phyloP scores from a whole-genome alignment of 2,113 vertebrate genomes.

The Gila orcuttii region DNA sequence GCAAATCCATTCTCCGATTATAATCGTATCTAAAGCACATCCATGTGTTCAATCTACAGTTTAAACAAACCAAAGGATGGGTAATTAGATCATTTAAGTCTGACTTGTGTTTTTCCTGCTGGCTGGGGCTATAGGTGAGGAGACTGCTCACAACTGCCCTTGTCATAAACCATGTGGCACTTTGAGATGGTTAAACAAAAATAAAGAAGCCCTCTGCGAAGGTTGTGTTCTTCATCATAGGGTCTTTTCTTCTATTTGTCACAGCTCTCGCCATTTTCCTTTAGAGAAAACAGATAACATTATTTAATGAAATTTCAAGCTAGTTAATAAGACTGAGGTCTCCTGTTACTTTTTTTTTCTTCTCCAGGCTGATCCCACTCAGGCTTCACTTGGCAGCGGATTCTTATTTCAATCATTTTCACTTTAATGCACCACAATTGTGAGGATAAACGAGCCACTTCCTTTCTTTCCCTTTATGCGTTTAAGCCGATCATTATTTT shows the following conservation, averaged over 20 bases:
- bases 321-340: conserved; percentile 53
- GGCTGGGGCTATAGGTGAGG: conserved; percentile 49
- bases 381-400: conserved; percentile 44
- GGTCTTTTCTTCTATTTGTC: conserved; percentile 51
- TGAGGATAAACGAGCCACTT: not conserved
- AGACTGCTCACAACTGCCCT: conserved; percentile 42
- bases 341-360: conserved; percentile 3
- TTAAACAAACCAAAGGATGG: conserved; percentile 59
- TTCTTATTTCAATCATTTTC: conserved; percentile 50
- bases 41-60: conserved; percentile 31
- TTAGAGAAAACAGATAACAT: conserved; percentile 57
- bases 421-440: conserved; percentile 39
- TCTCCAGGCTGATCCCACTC: conserved; percentile 26
- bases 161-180: conserved; percentile 61
- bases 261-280: conserved; percentile 37
- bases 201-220: conserved; percentile 42
- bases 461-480: conserved; percentile 20
- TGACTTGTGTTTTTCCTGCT: conserved; percentile 58
- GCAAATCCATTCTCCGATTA: not conserved
- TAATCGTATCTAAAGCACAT: conserved; percentile 13
- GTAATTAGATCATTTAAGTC: conserved; percentile 74
- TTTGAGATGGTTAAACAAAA: conserved; percentile 55
- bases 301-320: conserved; percentile 62
- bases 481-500: conserved; percentile 47
- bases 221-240: conserved; percentile 41